Conservation (phyloP, 2,113 vertebrate genomes). For the Butorides virescens region DNA sequence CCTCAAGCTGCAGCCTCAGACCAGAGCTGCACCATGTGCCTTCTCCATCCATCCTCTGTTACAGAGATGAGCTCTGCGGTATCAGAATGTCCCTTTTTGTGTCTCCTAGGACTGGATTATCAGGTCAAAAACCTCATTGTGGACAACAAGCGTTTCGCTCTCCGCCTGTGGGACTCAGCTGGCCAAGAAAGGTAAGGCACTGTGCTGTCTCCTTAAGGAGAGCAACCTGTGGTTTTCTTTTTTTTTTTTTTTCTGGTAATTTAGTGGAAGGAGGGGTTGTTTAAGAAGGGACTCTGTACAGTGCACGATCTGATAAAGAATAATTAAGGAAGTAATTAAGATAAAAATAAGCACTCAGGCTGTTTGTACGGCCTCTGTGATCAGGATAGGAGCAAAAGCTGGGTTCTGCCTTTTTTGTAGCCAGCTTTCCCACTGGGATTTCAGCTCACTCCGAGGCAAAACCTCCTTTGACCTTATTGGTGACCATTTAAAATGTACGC, state of each 20-base stretch:
- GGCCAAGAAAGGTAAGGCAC: slow-evolving; percentile 89
- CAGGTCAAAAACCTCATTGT: slow-evolving; percentile 80
- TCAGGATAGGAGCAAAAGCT: neutral
- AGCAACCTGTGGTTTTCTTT: neutral
- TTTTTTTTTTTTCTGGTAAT: neutral
- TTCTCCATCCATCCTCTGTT: neutral
- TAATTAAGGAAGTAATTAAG: slow-evolving; percentile 16
- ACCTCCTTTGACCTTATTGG: fast-evolving
- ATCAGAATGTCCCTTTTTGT: neutral
- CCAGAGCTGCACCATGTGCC: neutral
- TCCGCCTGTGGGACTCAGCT: slow-evolving; percentile 94
- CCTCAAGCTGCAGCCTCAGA: neutral
- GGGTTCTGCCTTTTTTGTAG: neutral
- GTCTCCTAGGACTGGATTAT: slow-evolving; percentile 85
- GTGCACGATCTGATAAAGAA: neutral
- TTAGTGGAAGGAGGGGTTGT: neutral
- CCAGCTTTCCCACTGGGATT: neutral
- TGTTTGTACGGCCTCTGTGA: neutral
- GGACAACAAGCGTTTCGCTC: slow-evolving; percentile 76
- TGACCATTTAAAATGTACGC: neutral
- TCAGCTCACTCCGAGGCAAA: neutral
- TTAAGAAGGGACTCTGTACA: neutral
- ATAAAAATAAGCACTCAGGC: neutral
- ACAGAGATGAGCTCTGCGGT: neutral
- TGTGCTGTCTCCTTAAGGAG: neutral